Conservation (phyloP, 1,140 invertebrate species). For the Fopius arisanus region DNA sequence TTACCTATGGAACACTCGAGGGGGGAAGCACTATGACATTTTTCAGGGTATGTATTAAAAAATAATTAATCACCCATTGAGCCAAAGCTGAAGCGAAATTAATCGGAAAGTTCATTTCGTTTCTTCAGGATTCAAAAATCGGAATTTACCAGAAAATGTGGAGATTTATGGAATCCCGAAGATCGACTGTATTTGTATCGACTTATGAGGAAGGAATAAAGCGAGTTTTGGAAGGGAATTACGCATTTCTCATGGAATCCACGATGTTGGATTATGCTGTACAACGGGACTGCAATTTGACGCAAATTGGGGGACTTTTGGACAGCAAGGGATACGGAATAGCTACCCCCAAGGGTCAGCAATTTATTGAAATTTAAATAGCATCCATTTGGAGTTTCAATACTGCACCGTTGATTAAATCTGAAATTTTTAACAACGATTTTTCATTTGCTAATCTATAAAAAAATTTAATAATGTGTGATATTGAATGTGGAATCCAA, state of each 20-base stretch:
- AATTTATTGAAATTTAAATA: no score
- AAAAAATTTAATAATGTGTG: no score
- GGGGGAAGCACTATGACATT: constrained; percentile 97
- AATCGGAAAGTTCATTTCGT: background rate
- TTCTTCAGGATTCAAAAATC: constrained; percentile 87
- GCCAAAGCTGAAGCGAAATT: no score
- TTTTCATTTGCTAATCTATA: no score
- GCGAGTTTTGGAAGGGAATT: constrained; percentile 87
- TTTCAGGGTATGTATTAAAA: constrained; percentile 78
- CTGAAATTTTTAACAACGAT: no score
- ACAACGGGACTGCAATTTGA: constrained; percentile 96
- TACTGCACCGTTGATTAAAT: no score
- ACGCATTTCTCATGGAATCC: constrained; percentile 98
- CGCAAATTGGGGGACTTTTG: constrained; percentile 94
- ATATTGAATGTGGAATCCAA: no score
- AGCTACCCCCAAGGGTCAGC: constrained; percentile 86
- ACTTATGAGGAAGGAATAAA: constrained; percentile 90
- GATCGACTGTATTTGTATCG: constrained; percentile 83
- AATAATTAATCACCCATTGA: no score
- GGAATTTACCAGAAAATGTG: constrained; percentile 98
- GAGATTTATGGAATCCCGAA: constrained; percentile 89
- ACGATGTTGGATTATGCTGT: constrained; percentile 96
- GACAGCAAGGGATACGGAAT: constrained; percentile 94
- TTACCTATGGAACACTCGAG: constrained; percentile 91
- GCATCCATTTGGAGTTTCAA: no score